phyloP scores from a whole-genome alignment of 2,888 invertebrate species.

The Lithophane socia region DNA sequence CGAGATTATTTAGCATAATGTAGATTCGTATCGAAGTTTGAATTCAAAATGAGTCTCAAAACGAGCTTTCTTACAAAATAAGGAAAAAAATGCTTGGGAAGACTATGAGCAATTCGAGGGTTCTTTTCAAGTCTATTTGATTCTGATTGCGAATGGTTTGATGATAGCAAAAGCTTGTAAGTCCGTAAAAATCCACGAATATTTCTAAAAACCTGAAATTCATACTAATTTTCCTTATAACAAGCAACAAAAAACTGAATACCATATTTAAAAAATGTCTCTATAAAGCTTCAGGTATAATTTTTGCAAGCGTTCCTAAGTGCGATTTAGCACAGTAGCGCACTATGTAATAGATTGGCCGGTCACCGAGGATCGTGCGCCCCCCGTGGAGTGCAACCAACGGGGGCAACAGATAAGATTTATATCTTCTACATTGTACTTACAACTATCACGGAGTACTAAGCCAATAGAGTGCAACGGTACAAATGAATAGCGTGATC shows the following conservation, averaged over 20 bases:
- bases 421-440: slow-evolving; percentile 46
- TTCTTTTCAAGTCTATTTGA: background rate
- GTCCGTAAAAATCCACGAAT: background rate
- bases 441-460: slow-evolving; percentile 14
- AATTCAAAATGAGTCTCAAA: background rate
- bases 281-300: background rate
- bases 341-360: slow-evolving; percentile 53
- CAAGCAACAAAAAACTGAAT: slow-evolving; percentile 4
- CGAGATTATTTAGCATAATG: slow-evolving; percentile 18
- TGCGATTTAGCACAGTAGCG: slow-evolving; percentile 60
- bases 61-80: no score
- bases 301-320: slow-evolving; percentile 10
- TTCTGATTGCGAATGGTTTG: background rate
- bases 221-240: slow-evolving; percentile 11
- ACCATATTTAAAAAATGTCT: slow-evolving; percentile 7
- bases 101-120: background rate
- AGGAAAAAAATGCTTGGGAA: background rate
- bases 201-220: slow-evolving; percentile 8
- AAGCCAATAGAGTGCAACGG: slow-evolving; percentile 10
- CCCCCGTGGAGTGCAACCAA: slow-evolving; percentile 62
- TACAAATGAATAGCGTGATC: slow-evolving; percentile 10
- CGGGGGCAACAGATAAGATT: slow-evolving; percentile 61
- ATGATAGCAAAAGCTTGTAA: background rate
- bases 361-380: slow-evolving; percentile 48
- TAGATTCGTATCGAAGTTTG: background rate